A percentile compares a stretch with the other conserved stretches of the same genome.
These are phyloP conservation scores for Sitta carolinensis DNA, from an alignment of 2,797 vertebrate genomes.

Conservation along the genomic window DNA sequence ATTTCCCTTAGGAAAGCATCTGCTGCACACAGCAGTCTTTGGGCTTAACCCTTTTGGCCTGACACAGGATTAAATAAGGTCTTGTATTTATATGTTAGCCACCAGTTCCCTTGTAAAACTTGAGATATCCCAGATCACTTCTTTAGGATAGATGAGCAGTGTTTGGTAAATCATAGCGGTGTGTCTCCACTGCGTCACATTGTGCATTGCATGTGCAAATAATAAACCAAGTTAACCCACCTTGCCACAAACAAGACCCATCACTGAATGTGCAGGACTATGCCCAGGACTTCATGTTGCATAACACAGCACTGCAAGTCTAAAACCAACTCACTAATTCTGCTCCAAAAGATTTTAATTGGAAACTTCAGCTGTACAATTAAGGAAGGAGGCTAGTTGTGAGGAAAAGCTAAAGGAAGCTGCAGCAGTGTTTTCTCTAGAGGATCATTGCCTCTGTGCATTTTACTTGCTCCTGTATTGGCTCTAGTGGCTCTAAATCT, in stretches of 20 bases:
- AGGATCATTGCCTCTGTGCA: rapidly evolving
- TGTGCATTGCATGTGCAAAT: rapidly evolving
- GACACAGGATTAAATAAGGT: background rate
- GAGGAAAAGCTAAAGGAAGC: background rate
- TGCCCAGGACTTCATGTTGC: background rate
- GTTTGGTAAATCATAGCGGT: rapidly evolving
- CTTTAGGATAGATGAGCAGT: background rate
- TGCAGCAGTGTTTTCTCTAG: background rate
- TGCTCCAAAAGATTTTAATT: background rate
- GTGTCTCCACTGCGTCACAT: rapidly evolving
- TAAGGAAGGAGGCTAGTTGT: background rate
- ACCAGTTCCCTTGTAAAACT: background rate
- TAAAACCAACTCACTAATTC: background rate
- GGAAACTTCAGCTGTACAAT: background rate
- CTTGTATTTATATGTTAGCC: background rate
- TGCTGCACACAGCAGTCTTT: background rate
- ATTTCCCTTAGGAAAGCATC: background rate
- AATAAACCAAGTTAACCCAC: background rate
- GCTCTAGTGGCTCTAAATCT: background rate
- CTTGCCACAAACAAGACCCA: rapidly evolving
- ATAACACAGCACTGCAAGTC: rapidly evolving
- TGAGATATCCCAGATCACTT: background rate
- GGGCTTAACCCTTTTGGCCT: background rate
- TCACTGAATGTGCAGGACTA: background rate
- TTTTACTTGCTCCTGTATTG: background rate